These are phyloP conservation scores for Syrrhaptes paradoxus DNA, from an alignment of 2,113 vertebrate genomes.

Conservation along the genomic window DNA sequence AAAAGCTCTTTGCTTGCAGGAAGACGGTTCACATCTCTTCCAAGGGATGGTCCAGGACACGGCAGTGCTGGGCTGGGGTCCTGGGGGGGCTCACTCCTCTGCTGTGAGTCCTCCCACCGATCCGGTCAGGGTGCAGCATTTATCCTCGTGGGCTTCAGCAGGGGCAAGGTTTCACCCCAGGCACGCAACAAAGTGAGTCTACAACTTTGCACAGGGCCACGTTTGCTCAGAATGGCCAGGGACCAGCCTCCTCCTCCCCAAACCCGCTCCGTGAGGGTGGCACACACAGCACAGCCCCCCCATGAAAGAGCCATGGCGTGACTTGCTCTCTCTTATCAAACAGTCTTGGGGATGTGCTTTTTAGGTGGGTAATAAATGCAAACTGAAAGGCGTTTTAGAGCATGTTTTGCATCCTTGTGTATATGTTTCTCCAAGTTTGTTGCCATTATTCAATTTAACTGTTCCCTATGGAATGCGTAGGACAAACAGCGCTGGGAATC, in stretches of 20 bases:
- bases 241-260: not conserved
- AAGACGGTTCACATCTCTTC: not conserved
- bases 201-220: accelerated
- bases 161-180: not conserved
- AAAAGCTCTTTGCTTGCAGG: not conserved
- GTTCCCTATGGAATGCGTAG: not conserved
- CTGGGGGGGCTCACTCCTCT: accelerated
- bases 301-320: accelerated
- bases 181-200: not conserved
- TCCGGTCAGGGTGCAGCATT: not conserved
- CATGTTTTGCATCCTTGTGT: not conserved
- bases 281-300: not conserved
- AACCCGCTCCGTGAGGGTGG: not conserved
- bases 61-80: not conserved
- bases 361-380: not conserved
- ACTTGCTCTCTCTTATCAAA: not conserved
- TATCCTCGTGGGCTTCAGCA: accelerated
- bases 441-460: not conserved
- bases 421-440: not conserved
- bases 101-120: not conserved
- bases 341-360: not conserved
- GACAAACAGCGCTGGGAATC: constrained; percentile 9
- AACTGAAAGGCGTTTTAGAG: not conserved
- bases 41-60: accelerated
- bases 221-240: not conserved